Base-by-base conservation (phyloP, 2,888 invertebrate genomes). In the Yponomeuta malinellus region DNA sequence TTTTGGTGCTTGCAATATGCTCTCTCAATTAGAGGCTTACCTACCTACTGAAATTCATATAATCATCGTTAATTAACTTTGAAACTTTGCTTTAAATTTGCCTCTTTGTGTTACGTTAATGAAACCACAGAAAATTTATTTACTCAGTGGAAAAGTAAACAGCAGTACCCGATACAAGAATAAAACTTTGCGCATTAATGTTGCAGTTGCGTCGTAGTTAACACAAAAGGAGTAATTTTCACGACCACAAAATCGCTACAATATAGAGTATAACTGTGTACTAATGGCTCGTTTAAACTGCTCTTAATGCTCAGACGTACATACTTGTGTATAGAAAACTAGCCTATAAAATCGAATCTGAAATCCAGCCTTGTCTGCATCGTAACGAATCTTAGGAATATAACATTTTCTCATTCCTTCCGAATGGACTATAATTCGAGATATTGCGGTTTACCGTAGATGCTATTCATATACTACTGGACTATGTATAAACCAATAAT, bases 211-310 rank as follows among this genome's bases (percentile, higher is more conserved):
- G 43, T 59, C 12, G 52, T 59, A 59, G 52, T 59, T 59, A 59
- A 59, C 52, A 59, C 52, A 59, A 65, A 65, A 65, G 65, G 65
- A 65, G 65, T 33, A 65, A 65, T 29, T 65, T 65, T 29, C 65
- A 3, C 67, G n/a, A 67, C 67, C 67, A 48, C 67, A 37, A 67
- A 67, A 12, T 15, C 15, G 43, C 12, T 33, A 6, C 48, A 29
- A 15, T 43, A 67, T 71, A 23, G 37, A 29, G 48, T 68, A n/a
- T 68, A 71, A 71, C 63, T 71, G 68, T 67, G 67, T 48, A 67
- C 68, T 71, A 71, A 71, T 71, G 71, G 48, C 33, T n/a, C 71
- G 33, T 29, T 33, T 33, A 65, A 64, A 65, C 33, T 31, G 31
- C 12, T 10, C 9, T 33, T 29, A 8, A 65, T 65, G 65, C 12